Conservation (phyloP, 2,797 vertebrate species). For the Delichon dasypus region DNA sequence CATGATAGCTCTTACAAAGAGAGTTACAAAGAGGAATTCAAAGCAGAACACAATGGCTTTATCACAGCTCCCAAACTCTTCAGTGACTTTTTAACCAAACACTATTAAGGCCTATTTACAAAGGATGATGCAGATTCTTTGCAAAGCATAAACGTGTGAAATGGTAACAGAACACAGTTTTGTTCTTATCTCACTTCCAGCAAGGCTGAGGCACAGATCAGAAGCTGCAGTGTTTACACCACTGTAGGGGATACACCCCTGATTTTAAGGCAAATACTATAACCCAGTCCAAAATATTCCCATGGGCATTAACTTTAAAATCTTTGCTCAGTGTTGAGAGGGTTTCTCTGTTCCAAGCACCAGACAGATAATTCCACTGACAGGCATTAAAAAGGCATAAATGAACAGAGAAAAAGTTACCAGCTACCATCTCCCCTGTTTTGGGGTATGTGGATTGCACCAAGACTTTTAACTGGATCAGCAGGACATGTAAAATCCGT, state of each 20-base stretch:
- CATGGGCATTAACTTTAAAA: neutral
- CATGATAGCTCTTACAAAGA: fast-evolving
- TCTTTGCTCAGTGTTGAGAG: neutral
- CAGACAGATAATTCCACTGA: neutral
- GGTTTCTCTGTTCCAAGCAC: neutral
- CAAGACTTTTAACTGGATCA: neutral
- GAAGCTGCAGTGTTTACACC: neutral
- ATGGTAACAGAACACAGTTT: neutral
- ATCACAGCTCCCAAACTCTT: neutral
- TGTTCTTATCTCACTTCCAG: neutral
- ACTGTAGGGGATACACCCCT: fast-evolving
- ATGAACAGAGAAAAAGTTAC: neutral
- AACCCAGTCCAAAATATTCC: neutral
- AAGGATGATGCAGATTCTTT: neutral
- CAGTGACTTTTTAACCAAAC: neutral
- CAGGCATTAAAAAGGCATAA: neutral
- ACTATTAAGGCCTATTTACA: neutral
- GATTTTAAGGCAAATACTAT: neutral
- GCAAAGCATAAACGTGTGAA: neutral
- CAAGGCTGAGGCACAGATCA: neutral
- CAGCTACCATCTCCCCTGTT: neutral
- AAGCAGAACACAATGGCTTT: neutral
- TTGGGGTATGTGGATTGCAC: neutral
- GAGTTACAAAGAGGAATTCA: neutral
- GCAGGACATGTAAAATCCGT: neutral